Evolutionary conservation across 2,888 invertebrate genomes (phyloP).

Genomic region (Dioctria linearis): DNA sequence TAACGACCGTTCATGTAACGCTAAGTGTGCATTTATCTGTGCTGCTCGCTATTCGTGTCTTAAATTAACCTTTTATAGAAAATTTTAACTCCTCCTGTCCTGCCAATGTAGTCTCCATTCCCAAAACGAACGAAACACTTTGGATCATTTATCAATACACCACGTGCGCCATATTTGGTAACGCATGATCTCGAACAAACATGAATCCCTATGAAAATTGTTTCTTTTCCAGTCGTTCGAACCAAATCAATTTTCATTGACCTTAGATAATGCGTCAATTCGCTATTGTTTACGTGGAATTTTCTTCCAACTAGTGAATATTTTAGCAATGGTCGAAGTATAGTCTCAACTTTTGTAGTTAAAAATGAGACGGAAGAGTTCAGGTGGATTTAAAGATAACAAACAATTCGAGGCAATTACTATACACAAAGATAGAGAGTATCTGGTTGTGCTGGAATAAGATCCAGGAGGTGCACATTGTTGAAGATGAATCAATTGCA

Average conservation of each 20-base stretch:
- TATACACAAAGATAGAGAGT: too few relatives aligned
- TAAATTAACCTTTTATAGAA: slow-evolving; percentile 55
- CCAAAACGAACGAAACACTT: background rate
- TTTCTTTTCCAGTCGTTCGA: slow-evolving; percentile 26
- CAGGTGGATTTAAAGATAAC: too few relatives aligned
- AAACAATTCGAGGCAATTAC: too few relatives aligned
- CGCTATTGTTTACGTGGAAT: slow-evolving; percentile 46
- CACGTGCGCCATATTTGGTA: slow-evolving; percentile 53
- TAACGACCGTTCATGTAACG: slow-evolving; percentile 51
- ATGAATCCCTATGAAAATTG: slow-evolving; percentile 23
- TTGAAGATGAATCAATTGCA: too few relatives aligned
- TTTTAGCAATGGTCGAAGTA: too few relatives aligned
- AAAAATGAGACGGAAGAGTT: too few relatives aligned
- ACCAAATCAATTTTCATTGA: slow-evolving; percentile 50
- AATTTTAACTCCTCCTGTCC: slow-evolving; percentile 24
- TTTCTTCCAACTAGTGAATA: background rate
- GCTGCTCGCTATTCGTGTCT: slow-evolving; percentile 53
- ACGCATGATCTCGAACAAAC: slow-evolving; percentile 46
- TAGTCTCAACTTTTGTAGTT: too few relatives aligned
- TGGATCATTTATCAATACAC: slow-evolving; percentile 47
- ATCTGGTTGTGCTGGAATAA: too few relatives aligned
- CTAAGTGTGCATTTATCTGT: slow-evolving; percentile 52
- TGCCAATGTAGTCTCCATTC: background rate
- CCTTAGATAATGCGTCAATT: slow-evolving; percentile 52
- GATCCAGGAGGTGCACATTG: too few relatives aligned